Conservation (phyloP, 2,888 invertebrate species). For the Ophonus ardosiacus region DNA sequence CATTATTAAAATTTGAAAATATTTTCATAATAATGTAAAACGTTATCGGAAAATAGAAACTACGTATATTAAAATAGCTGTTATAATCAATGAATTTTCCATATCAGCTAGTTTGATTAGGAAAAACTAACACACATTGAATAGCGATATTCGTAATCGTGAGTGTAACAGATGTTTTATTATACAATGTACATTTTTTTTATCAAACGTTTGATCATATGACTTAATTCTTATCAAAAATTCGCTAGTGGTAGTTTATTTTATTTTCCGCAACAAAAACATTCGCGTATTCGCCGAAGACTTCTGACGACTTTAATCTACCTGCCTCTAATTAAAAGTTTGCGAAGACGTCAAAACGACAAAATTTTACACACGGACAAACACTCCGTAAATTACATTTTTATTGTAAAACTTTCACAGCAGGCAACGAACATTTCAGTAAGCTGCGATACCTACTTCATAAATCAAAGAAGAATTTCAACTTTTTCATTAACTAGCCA, state of each 20-base stretch:
- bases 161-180: conserved; percentile 9
- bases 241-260: neutral
- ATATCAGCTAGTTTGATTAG: conserved; percentile 8
- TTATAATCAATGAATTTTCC: neutral
- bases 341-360: neutral
- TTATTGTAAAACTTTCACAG: neutral
- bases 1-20: neutral
- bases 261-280: neutral
- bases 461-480: neutral
- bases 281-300: neutral
- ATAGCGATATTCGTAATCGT: neutral
- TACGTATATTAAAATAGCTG: neutral
- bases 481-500: neutral
- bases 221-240: neutral
- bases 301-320: conserved; percentile 6
- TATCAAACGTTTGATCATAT: neutral
- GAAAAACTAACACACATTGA: conserved; percentile 25
- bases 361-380: neutral
- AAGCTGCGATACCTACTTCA: neutral
- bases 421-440: neutral
- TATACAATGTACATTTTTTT: neutral
- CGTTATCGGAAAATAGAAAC: neutral
- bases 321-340: conserved; percentile 13
- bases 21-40: neutral
- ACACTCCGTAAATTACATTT: neutral